Percentiles rank a stretch among this genome's conserved stretches.
Conservation (phyloP, 92 coral and sea anemone genomes). For the Zoanthus gigantus region DNA sequence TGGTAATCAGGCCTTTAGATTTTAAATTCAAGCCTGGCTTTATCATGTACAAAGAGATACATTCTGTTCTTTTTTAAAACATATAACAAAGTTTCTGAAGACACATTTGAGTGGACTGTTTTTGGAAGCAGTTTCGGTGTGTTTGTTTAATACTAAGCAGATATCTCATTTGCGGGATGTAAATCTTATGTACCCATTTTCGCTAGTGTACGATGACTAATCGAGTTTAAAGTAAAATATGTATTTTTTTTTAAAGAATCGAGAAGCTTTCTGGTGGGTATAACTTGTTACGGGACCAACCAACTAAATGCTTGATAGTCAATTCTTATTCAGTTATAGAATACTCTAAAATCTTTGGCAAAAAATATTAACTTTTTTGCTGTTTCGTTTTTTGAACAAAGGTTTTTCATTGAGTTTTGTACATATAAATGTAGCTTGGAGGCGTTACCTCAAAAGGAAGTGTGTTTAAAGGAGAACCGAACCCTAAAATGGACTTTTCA, state of each 20-base stretch:
- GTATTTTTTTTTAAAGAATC: neutral
- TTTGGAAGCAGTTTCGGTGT: neutral
- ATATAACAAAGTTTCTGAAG: neutral
- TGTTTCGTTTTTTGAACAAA: no score
- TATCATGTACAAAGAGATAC: neutral
- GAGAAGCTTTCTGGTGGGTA: neutral
- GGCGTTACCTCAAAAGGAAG: no score
- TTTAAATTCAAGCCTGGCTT: neutral
- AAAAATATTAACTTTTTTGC: no score
- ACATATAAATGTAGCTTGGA: no score
- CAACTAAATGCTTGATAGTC: no score
- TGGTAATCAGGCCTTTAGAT: neutral
- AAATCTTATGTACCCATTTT: neutral
- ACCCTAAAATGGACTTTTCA: no score
- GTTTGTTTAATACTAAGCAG: neutral
- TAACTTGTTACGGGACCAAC: neutral
- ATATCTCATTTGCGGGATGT: neutral
- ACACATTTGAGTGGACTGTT: neutral
- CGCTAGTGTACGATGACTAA: neutral
- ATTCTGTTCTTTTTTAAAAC: neutral
- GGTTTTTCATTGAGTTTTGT: no score
- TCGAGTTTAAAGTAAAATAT: neutral
- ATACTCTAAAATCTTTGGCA: no score
- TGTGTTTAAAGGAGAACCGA: no score
- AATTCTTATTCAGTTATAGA: no score